Evolutionary conservation across 2,888 invertebrate species (phyloP), one percentile per base, ranked within the genome.

Genomic region (Tetanocera ferruginea): DNA sequence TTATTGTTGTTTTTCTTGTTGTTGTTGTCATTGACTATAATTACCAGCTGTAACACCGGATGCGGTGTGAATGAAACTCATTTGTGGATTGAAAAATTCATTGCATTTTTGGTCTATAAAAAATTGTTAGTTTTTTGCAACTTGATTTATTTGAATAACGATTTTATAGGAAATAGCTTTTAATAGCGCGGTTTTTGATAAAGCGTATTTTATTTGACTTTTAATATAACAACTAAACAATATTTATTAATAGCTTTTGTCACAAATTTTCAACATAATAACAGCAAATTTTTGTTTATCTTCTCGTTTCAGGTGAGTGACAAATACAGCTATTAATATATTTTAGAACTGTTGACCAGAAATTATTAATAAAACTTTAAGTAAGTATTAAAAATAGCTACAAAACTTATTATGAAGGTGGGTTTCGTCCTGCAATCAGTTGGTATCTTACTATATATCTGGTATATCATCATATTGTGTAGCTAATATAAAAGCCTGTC

Each of bases 281-380:
- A 55, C 19, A 55, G 9, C 25, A 60, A 8, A 14, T 60, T 60
- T 25, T 5, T 60, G 25, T 43, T 43, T 60, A 28, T 60, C 28
- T 14, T 25, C 11, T 60, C 60, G 28, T 60, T 60, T 60, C 60
- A 60, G 60, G 60, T 60, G 60, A 60, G 60, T 60, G 60, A 60
- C 28, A 60, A 60, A 25, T 28, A 60, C 23, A 23, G 19, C 8
- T 23, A 23, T 55, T 3, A 23, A 23, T 23, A 1, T 23, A 19
- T 55, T 23, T 9, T 55, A n/a, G n/a, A n/a, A n/a, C n/a, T n/a
- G n/a, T n/a, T n/a, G n/a, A n/a, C n/a, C 2, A 55, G 55, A 2
- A 3, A 60, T n/a, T 28, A 25, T n/a, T 19, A 28, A 14, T 11
- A 14, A n/a, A n/a, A 11, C 0, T 28, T 25, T 60, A 9, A 25